A percentile compares a stretch with the other conserved stretches of the same genome.
Evolutionary conservation across 2,113 vertebrate species (phyloP).

Genomic region (Poecile atricapillus): DNA sequence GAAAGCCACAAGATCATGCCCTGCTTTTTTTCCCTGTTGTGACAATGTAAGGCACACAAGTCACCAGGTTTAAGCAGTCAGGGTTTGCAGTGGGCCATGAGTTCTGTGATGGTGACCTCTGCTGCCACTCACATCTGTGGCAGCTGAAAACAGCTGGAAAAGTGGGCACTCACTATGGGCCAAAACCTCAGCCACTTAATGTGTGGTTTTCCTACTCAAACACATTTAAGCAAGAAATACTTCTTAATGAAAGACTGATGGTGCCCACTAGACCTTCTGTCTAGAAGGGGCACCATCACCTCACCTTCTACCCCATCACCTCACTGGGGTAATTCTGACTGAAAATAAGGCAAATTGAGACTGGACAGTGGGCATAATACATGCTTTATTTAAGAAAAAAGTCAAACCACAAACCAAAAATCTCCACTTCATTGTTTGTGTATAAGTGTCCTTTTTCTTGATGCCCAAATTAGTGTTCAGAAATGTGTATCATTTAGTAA

Average conservation of each 20-base stretch:
- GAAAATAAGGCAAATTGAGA: background rate
- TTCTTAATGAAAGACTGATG: background rate
- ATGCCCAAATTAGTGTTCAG: background rate
- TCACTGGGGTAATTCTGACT: background rate
- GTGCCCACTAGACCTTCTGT: background rate
- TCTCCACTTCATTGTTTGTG: rapidly evolving
- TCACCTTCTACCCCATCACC: too few species aligned
- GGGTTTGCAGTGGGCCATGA: background rate
- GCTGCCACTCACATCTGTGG: background rate
- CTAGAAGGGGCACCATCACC: background rate
- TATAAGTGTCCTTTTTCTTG: rapidly evolving
- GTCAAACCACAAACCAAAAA: background rate
- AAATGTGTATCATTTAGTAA: background rate
- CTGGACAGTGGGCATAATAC: background rate
- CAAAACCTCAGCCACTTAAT: background rate
- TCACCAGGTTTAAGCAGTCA: background rate
- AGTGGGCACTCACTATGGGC: too few species aligned
- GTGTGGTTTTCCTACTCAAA: background rate
- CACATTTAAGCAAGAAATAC: background rate
- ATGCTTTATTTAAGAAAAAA: background rate
- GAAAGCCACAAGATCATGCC: background rate
- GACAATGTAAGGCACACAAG: background rate
- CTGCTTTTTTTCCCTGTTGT: background rate
- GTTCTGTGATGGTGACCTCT: background rate
- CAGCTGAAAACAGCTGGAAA: background rate